phyloP scores from a whole-genome alignment of 2,113 vertebrate genomes.

The Salvator merianae region DNA sequence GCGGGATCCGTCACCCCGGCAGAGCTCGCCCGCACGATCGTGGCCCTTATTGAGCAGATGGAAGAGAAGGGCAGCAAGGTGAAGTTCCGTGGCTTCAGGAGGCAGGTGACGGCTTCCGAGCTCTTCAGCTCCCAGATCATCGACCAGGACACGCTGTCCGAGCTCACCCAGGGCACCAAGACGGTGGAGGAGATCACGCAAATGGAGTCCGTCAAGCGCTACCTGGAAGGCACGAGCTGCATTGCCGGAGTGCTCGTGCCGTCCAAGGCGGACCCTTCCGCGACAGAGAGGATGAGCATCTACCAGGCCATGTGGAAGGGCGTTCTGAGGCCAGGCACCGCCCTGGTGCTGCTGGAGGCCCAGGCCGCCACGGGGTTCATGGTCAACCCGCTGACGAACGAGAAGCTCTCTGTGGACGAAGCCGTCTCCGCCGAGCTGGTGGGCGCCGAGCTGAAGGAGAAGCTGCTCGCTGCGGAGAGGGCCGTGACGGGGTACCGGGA shows the following conservation, averaged over 20 bases:
- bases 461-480: constrained; percentile 70
- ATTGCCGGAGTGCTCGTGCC: constrained; percentile 85
- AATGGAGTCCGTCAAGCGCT: constrained; percentile 73
- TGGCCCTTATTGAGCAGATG: constrained; percentile 42
- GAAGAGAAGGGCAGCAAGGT: constrained; percentile 70
- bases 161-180: constrained; percentile 59
- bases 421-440: constrained; percentile 60
- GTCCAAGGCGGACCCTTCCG: constrained; percentile 76
- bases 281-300: constrained; percentile 74
- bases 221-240: constrained; percentile 74
- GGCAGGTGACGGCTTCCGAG: constrained; percentile 68
- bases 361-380: constrained; percentile 69
- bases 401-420: constrained; percentile 51
- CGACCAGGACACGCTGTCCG: constrained; percentile 59
- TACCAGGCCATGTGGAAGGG: constrained; percentile 74
- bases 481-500: constrained; percentile 69
- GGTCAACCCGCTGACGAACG: constrained; percentile 39
- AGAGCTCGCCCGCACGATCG: constrained; percentile 52
- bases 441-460: constrained; percentile 65
- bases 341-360: constrained; percentile 66
- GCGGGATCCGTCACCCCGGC: constrained; percentile 63
- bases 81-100: constrained; percentile 84
- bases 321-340: constrained; percentile 62
- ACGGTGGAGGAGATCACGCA: constrained; percentile 60
- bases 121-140: constrained; percentile 74